Conservation (phyloP, 2,797 vertebrate genomes). For the Ctenopoma kingsleyae region DNA sequence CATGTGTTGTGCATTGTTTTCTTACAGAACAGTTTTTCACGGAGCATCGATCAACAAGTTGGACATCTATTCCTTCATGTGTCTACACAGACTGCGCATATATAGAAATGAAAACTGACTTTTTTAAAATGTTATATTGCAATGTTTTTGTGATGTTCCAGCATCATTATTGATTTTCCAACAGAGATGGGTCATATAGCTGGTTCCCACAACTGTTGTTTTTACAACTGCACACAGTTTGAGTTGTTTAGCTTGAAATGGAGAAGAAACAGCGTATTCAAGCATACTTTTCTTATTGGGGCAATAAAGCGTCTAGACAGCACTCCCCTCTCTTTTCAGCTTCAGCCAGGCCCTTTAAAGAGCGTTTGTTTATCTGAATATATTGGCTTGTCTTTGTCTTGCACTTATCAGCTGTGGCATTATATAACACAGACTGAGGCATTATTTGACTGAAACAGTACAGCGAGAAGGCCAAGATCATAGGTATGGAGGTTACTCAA, state of each 20-base stretch:
- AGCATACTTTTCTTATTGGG: conserved; percentile 95
- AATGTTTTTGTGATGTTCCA: not conserved
- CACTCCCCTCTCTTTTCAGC: conserved; percentile 88
- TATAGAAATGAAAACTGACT: not conserved
- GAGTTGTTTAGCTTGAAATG: conserved; percentile 91
- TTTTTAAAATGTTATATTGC: not conserved
- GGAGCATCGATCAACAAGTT: not conserved
- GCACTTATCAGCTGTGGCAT: conserved; percentile 68
- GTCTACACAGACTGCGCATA: not conserved
- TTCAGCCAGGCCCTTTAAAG: conserved; percentile 69
- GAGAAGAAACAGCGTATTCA: conserved; percentile 92
- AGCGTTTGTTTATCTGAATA: conserved; percentile 85
- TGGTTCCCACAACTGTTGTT: conserved; percentile 65
- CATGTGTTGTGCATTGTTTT: not conserved
- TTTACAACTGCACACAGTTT: conserved; percentile 78
- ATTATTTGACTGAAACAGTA: conserved; percentile 6
- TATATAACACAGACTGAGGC: conserved; percentile 47
- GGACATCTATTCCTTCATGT: not conserved
- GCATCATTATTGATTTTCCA: not conserved
- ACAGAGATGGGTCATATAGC: conserved; percentile 3
- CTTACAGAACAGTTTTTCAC: not conserved
- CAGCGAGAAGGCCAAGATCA: not conserved
- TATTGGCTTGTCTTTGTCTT: conserved; percentile 79
- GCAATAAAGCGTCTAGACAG: conserved; percentile 99
- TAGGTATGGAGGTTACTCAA: not conserved